Evolutionary conservation across 1,140 invertebrate species (phyloP), one percentile per base, ranked within the genome.

Genomic region (Pararge aegeria): DNA sequence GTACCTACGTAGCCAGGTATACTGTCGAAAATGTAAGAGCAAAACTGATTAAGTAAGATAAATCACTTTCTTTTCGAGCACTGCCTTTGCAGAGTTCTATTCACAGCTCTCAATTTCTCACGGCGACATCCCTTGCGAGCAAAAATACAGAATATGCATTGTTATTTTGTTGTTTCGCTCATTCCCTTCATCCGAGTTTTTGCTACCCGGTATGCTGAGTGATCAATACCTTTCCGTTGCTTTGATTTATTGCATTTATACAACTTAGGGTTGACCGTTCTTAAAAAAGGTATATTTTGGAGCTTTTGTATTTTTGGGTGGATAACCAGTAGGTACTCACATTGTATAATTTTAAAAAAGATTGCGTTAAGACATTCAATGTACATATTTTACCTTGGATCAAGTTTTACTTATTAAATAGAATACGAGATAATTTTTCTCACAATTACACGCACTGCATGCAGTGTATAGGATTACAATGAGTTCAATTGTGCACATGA

Each of bases 11-110:
- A 30, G 29, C 5, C 10, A 30, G 29, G 29, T 10, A 24, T n/a
- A 6, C 30, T 3, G 10, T 15, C 38, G 16, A 40, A 40, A 40
- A 50, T 50, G 30, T 37, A 38, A 37, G 34, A 18, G 51, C 27
- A 53, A 53, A 53, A 53, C 61, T 69, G 77, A 78, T 81, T 78
- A 85, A 75, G 73, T 75, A 73, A 83, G 72, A 80, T 72, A 66
- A 58, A 80, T 85, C 77, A 73, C 75, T 83, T 83, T 83, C 80
- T 81, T 84, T 82, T 79, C 66, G 61, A 51, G 66, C 50, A 62
- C 58, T 59, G 63, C 70, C 53, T 70, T 64, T 63, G 61, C 19
- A 18, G 63, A 66, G 69, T 66, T 73, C 64, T 67, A 74, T 77
- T 74, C 68, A 70, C 51, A 63, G 77, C 71, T 80, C 74, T 75